Conservation (phyloP, 2,888 invertebrate species). For the Calephelis perditalis region DNA sequence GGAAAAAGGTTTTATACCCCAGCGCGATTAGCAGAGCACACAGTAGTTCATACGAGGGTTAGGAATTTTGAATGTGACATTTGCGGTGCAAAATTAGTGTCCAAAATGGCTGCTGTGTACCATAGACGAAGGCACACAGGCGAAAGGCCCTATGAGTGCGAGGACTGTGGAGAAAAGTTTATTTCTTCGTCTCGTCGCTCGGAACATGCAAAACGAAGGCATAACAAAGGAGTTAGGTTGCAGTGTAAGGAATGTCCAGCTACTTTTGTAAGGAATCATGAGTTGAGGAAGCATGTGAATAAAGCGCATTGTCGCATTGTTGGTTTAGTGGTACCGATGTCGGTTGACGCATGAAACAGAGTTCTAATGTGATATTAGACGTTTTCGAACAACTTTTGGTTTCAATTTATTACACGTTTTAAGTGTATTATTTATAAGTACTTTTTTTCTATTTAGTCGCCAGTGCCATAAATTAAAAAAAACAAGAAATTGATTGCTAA, state of each 20-base stretch:
- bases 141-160: constrained; percentile 63
- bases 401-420: no score
- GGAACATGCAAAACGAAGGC: constrained; percentile 61
- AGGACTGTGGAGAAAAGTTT: constrained; percentile 60
- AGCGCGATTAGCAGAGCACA: constrained; percentile 69
- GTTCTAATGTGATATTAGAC: no score
- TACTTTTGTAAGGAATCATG: constrained; percentile 50
- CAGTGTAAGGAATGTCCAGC: constrained; percentile 49
- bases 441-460: no score
- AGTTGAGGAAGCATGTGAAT: constrained; percentile 51
- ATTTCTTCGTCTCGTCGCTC: constrained; percentile 61
- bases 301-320: constrained; percentile 40
- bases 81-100: constrained; percentile 65
- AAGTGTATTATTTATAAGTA: no score
- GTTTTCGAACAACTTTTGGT: no score
- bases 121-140: constrained; percentile 68
- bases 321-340: no score
- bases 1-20: constrained; percentile 71
- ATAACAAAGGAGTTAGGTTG: constrained; percentile 49
- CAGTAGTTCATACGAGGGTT: constrained; percentile 70
- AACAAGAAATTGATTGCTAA: no score
- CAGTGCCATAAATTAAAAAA: no score
- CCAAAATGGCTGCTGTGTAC: constrained; percentile 66
- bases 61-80: constrained; percentile 74
- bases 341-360: no score